Percentiles rank a stretch among this genome's conserved stretches.
Conservation (phyloP, 2,888 invertebrate genomes). For the Amblyjoppa fuscipennis region DNA sequence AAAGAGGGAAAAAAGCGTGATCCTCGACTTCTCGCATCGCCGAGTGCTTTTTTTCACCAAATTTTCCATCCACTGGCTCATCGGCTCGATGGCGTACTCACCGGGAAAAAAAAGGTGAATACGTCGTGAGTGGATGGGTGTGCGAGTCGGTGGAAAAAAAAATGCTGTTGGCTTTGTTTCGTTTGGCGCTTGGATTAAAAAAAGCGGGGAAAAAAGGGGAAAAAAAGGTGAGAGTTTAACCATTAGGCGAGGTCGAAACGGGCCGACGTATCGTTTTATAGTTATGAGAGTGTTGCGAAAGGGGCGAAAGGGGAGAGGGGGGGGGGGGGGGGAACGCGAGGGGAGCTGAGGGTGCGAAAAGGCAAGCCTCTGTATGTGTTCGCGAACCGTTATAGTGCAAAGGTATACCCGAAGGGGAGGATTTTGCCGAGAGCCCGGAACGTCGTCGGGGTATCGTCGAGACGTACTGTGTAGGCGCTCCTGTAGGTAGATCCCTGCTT, state of each 20-base stretch:
- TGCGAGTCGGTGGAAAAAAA: conserved; percentile 34
- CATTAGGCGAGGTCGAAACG: conserved; percentile 63
- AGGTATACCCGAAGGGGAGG: conserved; percentile 29
- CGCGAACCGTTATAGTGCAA: conserved; percentile 35
- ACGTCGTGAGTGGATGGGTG: conserved; percentile 41
- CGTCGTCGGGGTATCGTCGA: conserved; percentile 70
- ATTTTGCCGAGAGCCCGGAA: conserved; percentile 50
- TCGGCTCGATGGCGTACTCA: conserved; percentile 42
- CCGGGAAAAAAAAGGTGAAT: conserved; percentile 43
- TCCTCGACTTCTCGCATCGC: conserved; percentile 35
- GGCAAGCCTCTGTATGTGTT: conserved; percentile 38
- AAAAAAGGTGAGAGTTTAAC: conserved; percentile 58
- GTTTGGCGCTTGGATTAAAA: conserved; percentile 59
- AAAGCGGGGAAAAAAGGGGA: conserved; percentile 23
- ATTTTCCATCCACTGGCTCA: conserved; percentile 38
- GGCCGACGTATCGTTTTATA: conserved; percentile 63
- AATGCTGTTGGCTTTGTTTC: conserved; percentile 57
- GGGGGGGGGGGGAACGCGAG: background rate
- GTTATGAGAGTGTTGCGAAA: conserved; percentile 55
- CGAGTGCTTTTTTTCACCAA: conserved; percentile 43
- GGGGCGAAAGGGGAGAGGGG: conserved; percentile 12
- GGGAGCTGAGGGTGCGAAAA: background rate
- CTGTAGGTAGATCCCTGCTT: conserved; percentile 81
- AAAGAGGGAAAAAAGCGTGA: background rate
- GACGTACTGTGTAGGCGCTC: conserved; percentile 72